These are phyloP conservation scores for Eucera pruinosa DNA, from an alignment of 2,888 invertebrate species.

Conservation along the genomic window DNA sequence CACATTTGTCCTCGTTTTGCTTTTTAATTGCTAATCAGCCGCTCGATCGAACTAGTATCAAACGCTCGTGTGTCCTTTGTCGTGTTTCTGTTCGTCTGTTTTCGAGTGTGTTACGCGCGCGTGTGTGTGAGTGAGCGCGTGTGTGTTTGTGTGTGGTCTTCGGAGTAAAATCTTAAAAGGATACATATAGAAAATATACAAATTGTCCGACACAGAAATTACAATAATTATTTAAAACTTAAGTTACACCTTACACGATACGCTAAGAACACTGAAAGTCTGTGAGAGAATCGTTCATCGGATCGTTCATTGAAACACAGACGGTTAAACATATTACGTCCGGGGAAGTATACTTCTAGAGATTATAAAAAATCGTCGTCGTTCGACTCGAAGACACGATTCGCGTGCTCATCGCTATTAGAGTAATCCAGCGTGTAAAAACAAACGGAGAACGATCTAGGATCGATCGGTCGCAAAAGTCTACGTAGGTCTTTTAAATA, in stretches of 20 bases:
- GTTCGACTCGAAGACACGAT: conserved; percentile 33
- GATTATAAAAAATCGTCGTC: conserved; percentile 50
- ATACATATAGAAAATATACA: conserved; percentile 69
- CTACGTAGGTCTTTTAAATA: no score
- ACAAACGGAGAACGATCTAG: conserved; percentile 28
- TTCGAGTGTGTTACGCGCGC: no score
- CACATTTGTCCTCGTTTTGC: background rate
- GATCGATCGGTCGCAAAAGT: no score
- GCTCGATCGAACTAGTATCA: conserved; percentile 55
- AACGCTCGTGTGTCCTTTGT: no score
- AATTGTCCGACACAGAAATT: conserved; percentile 63
- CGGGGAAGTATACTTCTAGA: conserved; percentile 45
- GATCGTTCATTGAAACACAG: conserved; percentile 23
- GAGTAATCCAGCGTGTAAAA: conserved; percentile 19
- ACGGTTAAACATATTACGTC: conserved; percentile 39
- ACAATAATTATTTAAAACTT: conserved; percentile 62
- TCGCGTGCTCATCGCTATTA: conserved; percentile 11
- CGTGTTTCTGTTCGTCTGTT: no score
- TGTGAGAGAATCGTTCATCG: conserved; percentile 13
- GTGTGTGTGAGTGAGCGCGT: no score
- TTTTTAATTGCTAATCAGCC: conserved; percentile 57
- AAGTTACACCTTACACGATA: conserved; percentile 56
- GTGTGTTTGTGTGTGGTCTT: no score
- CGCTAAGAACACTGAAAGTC: conserved; percentile 61
- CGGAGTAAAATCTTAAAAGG: conserved; percentile 48